Evolutionary conservation across 2,888 invertebrate species (phyloP).

Genomic region (Aphodius sticticus): DNA sequence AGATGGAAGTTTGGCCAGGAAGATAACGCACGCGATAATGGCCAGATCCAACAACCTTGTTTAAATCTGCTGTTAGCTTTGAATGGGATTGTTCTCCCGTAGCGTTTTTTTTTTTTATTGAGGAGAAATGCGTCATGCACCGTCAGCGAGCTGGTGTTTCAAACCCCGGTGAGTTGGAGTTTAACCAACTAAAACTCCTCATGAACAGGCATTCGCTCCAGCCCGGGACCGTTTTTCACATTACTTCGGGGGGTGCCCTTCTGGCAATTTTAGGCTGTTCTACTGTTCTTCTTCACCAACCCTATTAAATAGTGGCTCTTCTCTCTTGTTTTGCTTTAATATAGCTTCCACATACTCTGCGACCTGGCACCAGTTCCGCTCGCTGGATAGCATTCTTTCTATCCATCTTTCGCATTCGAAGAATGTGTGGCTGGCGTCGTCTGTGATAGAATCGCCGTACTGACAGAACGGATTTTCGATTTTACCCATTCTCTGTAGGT

Average conservation of each 20-base stretch:
- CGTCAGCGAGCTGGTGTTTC: slow-evolving; percentile 4
- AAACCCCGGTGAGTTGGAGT: background rate
- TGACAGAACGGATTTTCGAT: background rate
- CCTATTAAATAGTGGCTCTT: background rate
- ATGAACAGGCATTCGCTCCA: background rate
- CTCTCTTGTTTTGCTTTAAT: background rate
- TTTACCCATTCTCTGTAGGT: slow-evolving; percentile 11
- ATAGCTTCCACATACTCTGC: background rate
- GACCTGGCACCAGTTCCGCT: slow-evolving; percentile 9
- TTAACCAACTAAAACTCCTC: background rate
- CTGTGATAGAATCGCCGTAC: background rate
- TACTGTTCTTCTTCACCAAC: background rate
- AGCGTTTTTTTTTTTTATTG: no score
- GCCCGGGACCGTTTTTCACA: background rate
- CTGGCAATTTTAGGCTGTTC: background rate
- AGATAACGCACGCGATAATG: no score
- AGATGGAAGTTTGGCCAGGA: no score
- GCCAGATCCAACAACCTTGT: no score
- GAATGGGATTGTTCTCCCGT: no score
- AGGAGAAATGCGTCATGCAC: no score
- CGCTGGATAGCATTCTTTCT: background rate
- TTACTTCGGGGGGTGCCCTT: slow-evolving; percentile 6
- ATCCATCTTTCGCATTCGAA: slow-evolving; percentile 10
- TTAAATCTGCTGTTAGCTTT: no score
- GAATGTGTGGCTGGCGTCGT: slow-evolving; percentile 5